Conservation (phyloP, 2,888 invertebrate genomes). For the Sminthurides aquaticus region DNA sequence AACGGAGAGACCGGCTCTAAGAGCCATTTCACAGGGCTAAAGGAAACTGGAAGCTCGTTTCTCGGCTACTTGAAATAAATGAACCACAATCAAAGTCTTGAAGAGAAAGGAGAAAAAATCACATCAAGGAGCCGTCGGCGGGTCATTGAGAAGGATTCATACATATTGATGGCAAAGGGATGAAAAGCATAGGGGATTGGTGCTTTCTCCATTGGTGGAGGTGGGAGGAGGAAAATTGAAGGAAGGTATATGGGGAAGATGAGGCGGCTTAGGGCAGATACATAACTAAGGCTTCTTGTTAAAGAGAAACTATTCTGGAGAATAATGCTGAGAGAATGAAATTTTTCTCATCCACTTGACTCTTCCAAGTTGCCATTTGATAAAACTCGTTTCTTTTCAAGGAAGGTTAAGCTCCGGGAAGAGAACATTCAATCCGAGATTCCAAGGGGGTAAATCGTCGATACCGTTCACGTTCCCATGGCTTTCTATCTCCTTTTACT, state of each 20-base stretch:
- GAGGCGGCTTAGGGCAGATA: too few relatives aligned
- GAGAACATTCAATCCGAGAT: neutral
- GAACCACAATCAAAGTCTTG: constrained; percentile 3
- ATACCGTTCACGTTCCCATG: neutral
- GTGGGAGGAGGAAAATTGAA: neutral
- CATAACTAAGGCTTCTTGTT: neutral
- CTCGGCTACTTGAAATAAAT: neutral
- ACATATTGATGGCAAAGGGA: too few relatives aligned
- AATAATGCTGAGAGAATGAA: neutral
- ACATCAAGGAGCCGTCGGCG: too few relatives aligned
- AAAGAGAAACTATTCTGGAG: neutral
- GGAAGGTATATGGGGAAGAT: too few relatives aligned
- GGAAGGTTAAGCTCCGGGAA: neutral
- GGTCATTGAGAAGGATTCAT: too few relatives aligned
- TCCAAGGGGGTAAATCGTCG: neutral
- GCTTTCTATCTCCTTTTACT: neutral
- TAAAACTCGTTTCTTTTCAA: neutral
- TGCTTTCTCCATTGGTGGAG: too few relatives aligned
- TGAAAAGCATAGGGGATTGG: too few relatives aligned
- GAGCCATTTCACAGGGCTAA: neutral
- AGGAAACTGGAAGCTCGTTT: neutral
- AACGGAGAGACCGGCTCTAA: too few relatives aligned
- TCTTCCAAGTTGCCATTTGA: neutral
- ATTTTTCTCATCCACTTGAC: neutral
- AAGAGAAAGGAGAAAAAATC: neutral